Evolutionary conservation across 1,140 invertebrate species (phyloP), one percentile per base, ranked within the genome.

Genomic region (Cecropterus lyciades): DNA sequence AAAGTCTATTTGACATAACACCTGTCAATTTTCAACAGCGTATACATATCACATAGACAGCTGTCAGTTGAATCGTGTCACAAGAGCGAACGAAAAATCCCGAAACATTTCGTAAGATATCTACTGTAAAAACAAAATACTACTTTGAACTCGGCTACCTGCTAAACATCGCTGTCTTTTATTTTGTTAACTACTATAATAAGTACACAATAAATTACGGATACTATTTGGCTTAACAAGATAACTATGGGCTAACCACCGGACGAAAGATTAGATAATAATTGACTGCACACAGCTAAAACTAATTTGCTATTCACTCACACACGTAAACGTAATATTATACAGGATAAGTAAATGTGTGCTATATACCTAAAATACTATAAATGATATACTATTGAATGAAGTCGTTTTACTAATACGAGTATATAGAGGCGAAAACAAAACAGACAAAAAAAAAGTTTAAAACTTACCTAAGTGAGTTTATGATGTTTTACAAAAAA

Each of bases 201-300:
- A 49, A 17, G 57, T 48, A 46, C 45, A 49, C 17, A 17, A 55
- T 55, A 59, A 46, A 30, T 60, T 17, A 48, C 45, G 16, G 57
- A 30, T 30, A 37, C 57, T 48, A 60, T 60, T 60, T 60, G 43
- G 45, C 57, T 60, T 60, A 49, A 33, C 57, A 48, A 46, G 43
- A 48, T 60, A 37, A 45, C 45, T 60, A 60, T 49, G 57, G 43
- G 11, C 45, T 37, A 60, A 30, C 30, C 27, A 37, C 52, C 52
- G 7, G 16, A 40, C 6, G 51, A 37, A 42, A 1, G 57, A 60
- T 60, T 60, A 60, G 14, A 60, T 60, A 60, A 60, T 60, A 60
- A 60, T 60, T 60, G 57, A 60, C 57, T 60, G 57, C 27, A 60
- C 27, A 59, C 57, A 60, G 57, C 57, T 60, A 59, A 7, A 43